A percentile compares a stretch with the other conserved stretches of the same genome.
Conservation (phyloP, 2,797 vertebrate genomes). For the Hylomyscus alleni region DNA sequence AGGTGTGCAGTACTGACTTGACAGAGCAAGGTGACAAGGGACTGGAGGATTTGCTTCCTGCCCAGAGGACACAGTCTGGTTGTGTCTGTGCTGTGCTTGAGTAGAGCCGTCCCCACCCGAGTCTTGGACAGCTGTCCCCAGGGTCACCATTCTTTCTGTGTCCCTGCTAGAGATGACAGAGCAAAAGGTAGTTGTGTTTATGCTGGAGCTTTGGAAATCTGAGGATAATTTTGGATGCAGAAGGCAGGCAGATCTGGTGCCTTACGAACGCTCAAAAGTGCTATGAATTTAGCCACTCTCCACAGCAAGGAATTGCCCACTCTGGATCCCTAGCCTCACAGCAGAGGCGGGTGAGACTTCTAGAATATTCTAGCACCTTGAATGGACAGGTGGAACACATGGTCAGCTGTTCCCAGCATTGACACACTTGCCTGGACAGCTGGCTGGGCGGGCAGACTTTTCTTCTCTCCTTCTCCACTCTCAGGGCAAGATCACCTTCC, state of each 20-base stretch:
- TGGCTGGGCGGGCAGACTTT: not conserved
- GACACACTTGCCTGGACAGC: not conserved
- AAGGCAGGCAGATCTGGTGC: not conserved
- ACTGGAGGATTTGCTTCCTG: not conserved
- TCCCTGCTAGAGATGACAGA: not conserved
- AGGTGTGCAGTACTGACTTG: not conserved
- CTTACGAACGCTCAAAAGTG: not conserved
- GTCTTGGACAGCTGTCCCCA: not conserved
- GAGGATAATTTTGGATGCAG: not conserved
- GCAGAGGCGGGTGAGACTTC: not conserved
- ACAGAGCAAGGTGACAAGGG: not conserved
- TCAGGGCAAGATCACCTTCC: constrained; percentile 90
- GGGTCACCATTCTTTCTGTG: not conserved
- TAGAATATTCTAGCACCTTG: not conserved
- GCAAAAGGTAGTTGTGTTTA: not conserved
- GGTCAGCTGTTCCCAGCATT: not conserved
- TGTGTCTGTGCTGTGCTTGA: not conserved
- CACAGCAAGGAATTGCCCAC: not conserved
- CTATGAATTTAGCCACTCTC: not conserved
- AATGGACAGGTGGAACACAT: not conserved
- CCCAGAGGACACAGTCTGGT: not conserved
- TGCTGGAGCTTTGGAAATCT: not conserved
- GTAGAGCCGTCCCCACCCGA: rapidly evolving
- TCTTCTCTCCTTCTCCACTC: not conserved
- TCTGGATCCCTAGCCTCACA: not conserved